Conservation (phyloP, 2,888 invertebrate species). For the Xylota sylvarum region DNA sequence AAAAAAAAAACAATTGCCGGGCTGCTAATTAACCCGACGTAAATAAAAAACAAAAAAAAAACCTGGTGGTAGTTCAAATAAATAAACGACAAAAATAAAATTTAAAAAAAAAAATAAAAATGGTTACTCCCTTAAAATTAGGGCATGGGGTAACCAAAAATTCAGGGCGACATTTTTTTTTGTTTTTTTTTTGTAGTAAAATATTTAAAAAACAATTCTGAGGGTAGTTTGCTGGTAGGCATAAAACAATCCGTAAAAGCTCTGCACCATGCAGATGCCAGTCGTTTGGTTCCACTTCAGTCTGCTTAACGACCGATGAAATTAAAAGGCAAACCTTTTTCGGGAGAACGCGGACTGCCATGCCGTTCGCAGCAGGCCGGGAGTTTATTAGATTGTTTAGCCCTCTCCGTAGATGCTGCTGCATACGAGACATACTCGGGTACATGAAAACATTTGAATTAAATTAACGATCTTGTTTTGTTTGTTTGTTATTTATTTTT, state of each 20-base stretch:
- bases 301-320: constrained; percentile 76
- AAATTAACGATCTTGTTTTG: constrained; percentile 64
- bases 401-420: constrained; percentile 2
- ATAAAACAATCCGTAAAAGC: constrained; percentile 67
- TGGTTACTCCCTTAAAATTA: constrained; percentile 60
- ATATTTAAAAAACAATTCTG: constrained; percentile 71
- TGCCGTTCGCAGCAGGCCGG: constrained; percentile 1
- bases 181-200: constrained; percentile 51
- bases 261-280: constrained; percentile 62
- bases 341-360: constrained; percentile 27
- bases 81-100: constrained; percentile 21
- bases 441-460: constrained; percentile 61
- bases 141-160: constrained; percentile 25
- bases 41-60: constrained; percentile 28
- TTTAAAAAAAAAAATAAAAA: constrained; percentile 30
- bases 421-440: too few species aligned
- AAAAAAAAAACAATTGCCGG: constrained; percentile 29
- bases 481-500: constrained; percentile 13
- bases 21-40: constrained; percentile 52
- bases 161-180: constrained; percentile 54
- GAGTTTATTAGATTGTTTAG: constrained; percentile 25
- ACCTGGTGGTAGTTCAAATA: constrained; percentile 22
- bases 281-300: constrained; percentile 72
- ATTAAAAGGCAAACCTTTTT: constrained; percentile 71
- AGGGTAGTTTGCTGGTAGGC: constrained; percentile 74